A percentile compares a stretch with the other conserved stretches of the same genome.
Conservation (phyloP, 2,113 vertebrate genomes). For the Hylia prasina region DNA sequence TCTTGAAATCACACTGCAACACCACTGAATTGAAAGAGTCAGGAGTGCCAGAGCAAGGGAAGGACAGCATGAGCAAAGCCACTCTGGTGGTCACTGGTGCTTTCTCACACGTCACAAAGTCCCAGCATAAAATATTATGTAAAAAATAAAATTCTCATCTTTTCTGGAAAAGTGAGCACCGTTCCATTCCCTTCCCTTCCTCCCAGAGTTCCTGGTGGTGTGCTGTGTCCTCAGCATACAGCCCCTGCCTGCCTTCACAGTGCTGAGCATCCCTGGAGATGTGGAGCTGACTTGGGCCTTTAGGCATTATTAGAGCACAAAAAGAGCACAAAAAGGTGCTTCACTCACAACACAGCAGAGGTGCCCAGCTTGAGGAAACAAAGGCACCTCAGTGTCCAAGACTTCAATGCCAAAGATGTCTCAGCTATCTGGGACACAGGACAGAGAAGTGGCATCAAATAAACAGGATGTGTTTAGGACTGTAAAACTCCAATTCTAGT, state of each 20-base stretch:
- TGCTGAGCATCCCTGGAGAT: neutral
- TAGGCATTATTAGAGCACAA: neutral
- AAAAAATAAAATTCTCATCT: neutral
- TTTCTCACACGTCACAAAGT: neutral
- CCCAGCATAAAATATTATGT: neutral
- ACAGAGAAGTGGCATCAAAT: neutral
- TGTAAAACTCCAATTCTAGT: neutral
- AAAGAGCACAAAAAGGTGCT: neutral
- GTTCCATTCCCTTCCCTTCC: neutral
- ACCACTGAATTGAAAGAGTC: neutral
- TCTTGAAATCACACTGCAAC: neutral
- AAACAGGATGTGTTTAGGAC: neutral
- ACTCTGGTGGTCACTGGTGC: neutral
- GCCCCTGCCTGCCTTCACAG: neutral
- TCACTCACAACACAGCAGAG: accelerated
- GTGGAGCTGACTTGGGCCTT: neutral
- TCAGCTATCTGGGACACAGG: neutral
- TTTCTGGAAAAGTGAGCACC: neutral
- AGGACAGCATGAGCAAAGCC: neutral
- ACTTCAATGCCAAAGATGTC: neutral
- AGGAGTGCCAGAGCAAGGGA: neutral
- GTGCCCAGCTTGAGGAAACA: neutral
- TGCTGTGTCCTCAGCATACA: neutral
- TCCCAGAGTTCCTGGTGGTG: accelerated
- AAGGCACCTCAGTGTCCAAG: neutral